phyloP scores from a whole-genome alignment of 2,797 vertebrate genomes.

The Basileuterus tristriatus region DNA sequence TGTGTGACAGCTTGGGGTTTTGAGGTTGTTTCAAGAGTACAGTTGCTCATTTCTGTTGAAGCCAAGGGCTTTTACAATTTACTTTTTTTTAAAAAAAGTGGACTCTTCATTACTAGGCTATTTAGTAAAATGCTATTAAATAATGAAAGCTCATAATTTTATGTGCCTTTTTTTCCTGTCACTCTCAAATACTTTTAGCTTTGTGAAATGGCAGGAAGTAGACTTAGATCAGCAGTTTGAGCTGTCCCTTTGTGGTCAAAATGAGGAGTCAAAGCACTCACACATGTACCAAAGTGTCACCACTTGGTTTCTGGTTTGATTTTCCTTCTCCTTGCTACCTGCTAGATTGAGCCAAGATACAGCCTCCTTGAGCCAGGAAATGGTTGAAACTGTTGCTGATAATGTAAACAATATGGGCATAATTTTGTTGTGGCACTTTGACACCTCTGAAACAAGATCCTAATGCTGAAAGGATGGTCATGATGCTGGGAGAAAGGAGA shows the following conservation, averaged over 20 bases:
- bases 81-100: neutral
- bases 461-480: accelerated
- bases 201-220: neutral
- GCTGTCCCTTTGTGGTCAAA: neutral
- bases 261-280: neutral
- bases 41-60: neutral
- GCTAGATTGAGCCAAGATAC: neutral
- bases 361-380: neutral
- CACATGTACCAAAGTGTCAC: accelerated
- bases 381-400: neutral
- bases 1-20: neutral
- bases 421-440: neutral
- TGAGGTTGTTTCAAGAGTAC: neutral
- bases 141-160: neutral
- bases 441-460: neutral
- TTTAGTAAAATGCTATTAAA: neutral
- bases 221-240: neutral
- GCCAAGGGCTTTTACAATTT: neutral
- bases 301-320: neutral
- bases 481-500: neutral
- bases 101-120: neutral
- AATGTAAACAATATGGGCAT: neutral
- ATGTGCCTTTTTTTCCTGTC: neutral
- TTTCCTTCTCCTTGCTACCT: neutral
- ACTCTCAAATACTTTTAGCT: neutral